Base-by-base conservation (phyloP, 2,113 vertebrate genomes). In the Lasiurus borealis region DNA sequence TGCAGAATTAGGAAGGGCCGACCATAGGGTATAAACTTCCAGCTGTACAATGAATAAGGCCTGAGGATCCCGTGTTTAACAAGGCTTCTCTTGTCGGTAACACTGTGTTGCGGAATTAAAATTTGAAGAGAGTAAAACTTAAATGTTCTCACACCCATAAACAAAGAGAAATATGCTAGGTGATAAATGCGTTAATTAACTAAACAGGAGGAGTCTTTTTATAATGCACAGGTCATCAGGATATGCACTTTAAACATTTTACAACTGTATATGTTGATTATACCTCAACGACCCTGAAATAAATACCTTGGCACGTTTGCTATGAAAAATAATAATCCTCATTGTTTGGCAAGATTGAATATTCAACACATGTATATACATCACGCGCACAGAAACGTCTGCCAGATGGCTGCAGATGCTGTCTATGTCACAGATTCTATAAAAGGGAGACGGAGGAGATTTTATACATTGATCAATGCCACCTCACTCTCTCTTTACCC, bases 321-420 rank as follows among this genome's bases (percentile, higher is more conserved):
- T 36, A 69, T 31, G 68, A 68, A 85, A 95, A 88, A 93, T 86
- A 85, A 73, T 34, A 62, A 25, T 18, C 44, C n/a, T 40, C 29
- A 66, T 4, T 3, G 11, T 52, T 87, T 85, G 69, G 29, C 54
- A 68, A 57, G 84, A 64, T 6, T 76, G n/a, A 85, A 46, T 66
- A 91, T 36, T 72, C 14, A 36, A 59, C 23, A 59, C 1, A 11
- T 14, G 52, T 15, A n/a, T n/a, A n/a, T 25, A 27, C 31, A 23
- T 40, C 52, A 21, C 23, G 50, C n/a, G n/a, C 40, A 81, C 48
- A 36, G 62, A 76, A 40, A 66, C 29, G 10, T 25, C 27, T 83
- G 8, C 12, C 18, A 31, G 64, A 36, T 48, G 52, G 52, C 12
- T 52, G 23, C 12, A 44, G 48, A 69, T 34, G 21, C 15, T 71